These are phyloP conservation scores for Chrosomus eos DNA, from an alignment of 2,797 vertebrate genomes.

Conservation along the genomic window DNA sequence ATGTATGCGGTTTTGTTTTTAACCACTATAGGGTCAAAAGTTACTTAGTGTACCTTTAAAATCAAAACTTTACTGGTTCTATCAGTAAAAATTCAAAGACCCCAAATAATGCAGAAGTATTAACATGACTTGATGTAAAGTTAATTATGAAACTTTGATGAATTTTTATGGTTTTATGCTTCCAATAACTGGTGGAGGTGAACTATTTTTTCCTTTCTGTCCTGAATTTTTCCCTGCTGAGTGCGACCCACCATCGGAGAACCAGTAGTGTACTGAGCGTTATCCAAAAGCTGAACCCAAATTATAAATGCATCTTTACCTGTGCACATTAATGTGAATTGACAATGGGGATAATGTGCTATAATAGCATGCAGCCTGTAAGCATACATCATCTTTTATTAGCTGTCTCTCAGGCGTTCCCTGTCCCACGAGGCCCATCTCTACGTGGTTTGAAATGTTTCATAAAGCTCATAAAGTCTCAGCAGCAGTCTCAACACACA, in stretches of 20 bases:
- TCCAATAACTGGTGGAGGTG: background rate
- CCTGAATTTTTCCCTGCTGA: background rate
- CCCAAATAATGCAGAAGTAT: background rate
- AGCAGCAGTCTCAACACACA: background rate
- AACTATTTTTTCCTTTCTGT: background rate
- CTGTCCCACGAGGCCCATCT: slow-evolving; percentile 1
- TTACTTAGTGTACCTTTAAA: background rate
- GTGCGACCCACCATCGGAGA: background rate
- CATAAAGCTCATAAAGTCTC: slow-evolving; percentile 24
- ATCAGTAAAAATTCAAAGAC: background rate
- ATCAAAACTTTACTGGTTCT: background rate
- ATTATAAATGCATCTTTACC: background rate
- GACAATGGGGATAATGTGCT: background rate
- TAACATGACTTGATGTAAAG: background rate
- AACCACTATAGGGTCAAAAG: too few relatives aligned
- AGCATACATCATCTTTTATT: slow-evolving; percentile 29
- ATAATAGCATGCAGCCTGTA: background rate
- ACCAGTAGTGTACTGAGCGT: too few relatives aligned
- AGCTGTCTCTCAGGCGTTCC: background rate
- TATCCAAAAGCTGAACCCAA: background rate
- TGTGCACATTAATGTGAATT: background rate
- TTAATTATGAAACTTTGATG: background rate
- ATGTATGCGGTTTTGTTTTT: too few relatives aligned
- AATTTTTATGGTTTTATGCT: background rate
- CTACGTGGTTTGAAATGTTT: background rate